Conservation (phyloP, 2,888 invertebrate species). For the Iselma pallidipennis region DNA sequence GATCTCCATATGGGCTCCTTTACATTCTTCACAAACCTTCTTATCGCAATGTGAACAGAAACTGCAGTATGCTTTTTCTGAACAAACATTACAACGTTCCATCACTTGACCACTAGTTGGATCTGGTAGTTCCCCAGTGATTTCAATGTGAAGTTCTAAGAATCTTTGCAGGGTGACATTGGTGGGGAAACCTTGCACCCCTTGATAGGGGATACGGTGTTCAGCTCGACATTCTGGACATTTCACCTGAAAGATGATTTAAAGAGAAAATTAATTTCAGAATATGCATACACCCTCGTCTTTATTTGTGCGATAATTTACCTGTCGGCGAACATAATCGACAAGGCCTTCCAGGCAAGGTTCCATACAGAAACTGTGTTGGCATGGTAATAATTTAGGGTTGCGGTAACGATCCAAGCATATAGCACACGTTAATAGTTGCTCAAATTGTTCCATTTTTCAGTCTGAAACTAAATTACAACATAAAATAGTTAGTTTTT, state of each 20-base stretch:
- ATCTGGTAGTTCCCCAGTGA: constrained; percentile 88
- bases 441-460: constrained; percentile 94
- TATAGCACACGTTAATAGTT: constrained; percentile 96
- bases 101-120: constrained; percentile 90
- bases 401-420: constrained; percentile 96
- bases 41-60: constrained; percentile 96
- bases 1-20: constrained; percentile 95
- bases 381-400: constrained; percentile 98
- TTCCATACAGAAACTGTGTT: constrained; percentile 99
- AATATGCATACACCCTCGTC: background rate
- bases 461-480: constrained; percentile 34
- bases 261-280: background rate
- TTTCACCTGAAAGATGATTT: constrained; percentile 70
- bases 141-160: constrained; percentile 91
- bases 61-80: constrained; percentile 86
- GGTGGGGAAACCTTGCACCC: constrained; percentile 92
- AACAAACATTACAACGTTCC: constrained; percentile 92
- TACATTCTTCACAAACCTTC: constrained; percentile 95
- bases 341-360: constrained; percentile 98
- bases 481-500: too few species aligned
- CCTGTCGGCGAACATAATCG: constrained; percentile 92
- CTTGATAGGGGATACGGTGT: constrained; percentile 94
- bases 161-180: constrained; percentile 95
- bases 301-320: constrained; percentile 53
- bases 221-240: constrained; percentile 98